Conservation (phyloP, 1,140 invertebrate genomes). For the Sminthurinus signatus region DNA sequence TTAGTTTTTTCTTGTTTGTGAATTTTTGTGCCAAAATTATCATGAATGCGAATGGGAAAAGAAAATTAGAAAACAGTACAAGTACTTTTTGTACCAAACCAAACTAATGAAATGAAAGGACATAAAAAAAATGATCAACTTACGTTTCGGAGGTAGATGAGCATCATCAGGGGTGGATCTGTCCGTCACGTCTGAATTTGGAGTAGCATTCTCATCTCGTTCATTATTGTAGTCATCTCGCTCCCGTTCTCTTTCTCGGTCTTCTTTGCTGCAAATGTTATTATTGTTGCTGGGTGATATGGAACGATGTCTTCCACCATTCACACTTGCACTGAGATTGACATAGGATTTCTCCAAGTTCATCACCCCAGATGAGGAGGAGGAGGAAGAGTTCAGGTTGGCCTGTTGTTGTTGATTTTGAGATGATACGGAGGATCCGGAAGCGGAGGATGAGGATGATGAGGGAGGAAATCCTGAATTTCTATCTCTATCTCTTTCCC, state of each 20-base stretch:
- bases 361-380: slow-evolving; percentile 19
- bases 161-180: slow-evolving; percentile 51
- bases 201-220: slow-evolving; percentile 51
- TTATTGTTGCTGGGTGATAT: slow-evolving; percentile 26
- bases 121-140: slow-evolving; percentile 16
- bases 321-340: too few species aligned
- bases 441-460: slow-evolving; percentile 3
- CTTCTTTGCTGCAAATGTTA: slow-evolving; percentile 19
- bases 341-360: slow-evolving; percentile 35
- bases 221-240: slow-evolving; percentile 43
- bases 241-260: slow-evolving; percentile 16
- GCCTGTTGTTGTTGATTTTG: slow-evolving; percentile 13
- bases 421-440: not conserved
- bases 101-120: not conserved
- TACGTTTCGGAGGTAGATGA: slow-evolving; percentile 37
- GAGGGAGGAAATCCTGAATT: too few species aligned
- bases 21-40: too few species aligned
- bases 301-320: slow-evolving; percentile 32
- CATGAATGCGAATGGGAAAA: too few species aligned
- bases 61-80: too few species aligned
- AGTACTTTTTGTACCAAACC: too few species aligned
- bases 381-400: slow-evolving; percentile 1
- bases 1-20: too few species aligned
- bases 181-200: slow-evolving; percentile 53
- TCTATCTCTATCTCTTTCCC: not conserved